A percentile compares a stretch with the other conserved stretches of the same genome.
Conservation (phyloP, 2,888 invertebrate genomes). For the Monochamus alternatus region DNA sequence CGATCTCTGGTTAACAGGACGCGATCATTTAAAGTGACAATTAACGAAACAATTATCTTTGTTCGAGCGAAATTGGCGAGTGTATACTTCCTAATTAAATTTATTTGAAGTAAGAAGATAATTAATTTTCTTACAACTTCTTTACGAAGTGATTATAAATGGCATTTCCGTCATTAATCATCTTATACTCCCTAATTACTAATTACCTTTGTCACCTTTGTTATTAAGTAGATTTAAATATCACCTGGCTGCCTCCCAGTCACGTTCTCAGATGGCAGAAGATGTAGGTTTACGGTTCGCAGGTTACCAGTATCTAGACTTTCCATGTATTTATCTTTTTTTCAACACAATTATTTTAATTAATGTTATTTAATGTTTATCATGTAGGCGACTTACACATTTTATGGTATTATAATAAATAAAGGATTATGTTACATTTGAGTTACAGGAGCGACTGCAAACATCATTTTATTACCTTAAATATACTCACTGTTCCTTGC, state of each 20-base stretch:
- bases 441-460: no score
- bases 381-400: no score
- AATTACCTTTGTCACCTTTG: slow-evolving; percentile 17
- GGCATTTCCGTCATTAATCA: slow-evolving; percentile 14
- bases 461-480: no score
- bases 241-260: neutral
- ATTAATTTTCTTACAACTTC: slow-evolving; percentile 14
- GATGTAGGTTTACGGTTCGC: neutral
- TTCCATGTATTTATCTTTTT: no score
- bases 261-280: neutral
- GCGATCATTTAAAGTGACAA: slow-evolving; percentile 2
- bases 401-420: no score
- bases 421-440: no score
- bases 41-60: slow-evolving; percentile 4
- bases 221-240: slow-evolving; percentile 6
- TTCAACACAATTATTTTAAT: no score
- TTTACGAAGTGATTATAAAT: slow-evolving; percentile 7
- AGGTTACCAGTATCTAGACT: neutral
- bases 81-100: slow-evolving; percentile 9
- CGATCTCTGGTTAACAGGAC: neutral
- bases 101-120: slow-evolving; percentile 11
- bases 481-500: no score
- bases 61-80: neutral
- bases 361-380: no score
- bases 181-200: slow-evolving; percentile 19